phyloP scores from a whole-genome alignment of 2,888 invertebrate genomes.

The Lingula anatina region DNA sequence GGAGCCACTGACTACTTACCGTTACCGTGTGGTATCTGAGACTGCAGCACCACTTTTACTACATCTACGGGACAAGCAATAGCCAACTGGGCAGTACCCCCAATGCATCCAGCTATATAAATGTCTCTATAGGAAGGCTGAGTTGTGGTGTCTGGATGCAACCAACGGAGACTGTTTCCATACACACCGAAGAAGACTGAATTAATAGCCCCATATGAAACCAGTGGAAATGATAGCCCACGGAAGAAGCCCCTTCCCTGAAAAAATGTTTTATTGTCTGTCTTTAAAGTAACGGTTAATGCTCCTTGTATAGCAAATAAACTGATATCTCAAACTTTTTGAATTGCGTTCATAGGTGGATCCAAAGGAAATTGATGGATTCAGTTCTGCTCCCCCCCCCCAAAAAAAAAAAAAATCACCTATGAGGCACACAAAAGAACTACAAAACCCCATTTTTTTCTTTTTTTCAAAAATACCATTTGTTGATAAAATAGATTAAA shows the following conservation, averaged over 20 bases:
- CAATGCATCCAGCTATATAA: conserved; percentile 67
- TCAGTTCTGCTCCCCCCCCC: too few relatives aligned
- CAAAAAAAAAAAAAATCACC: too few relatives aligned
- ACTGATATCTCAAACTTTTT: too few relatives aligned
- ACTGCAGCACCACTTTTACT: conserved; percentile 81
- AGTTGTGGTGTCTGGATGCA: conserved; percentile 8
- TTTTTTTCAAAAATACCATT: too few relatives aligned
- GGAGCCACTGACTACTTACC: neutral
- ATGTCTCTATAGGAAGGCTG: conserved; percentile 18
- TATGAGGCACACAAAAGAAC: too few relatives aligned
- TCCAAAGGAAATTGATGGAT: too few relatives aligned
- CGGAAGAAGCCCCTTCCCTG: conserved; percentile 71
- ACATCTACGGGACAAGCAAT: conserved; percentile 86
- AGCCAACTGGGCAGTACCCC: conserved; percentile 80
- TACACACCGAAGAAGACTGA: conserved; percentile 92
- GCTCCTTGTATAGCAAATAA: too few relatives aligned
- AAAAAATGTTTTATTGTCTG: too few relatives aligned
- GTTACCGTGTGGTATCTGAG: conserved; percentile 52
- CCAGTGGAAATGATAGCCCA: conserved; percentile 81
- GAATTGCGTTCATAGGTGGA: too few relatives aligned
- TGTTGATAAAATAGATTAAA: too few relatives aligned
- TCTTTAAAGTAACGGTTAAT: too few relatives aligned
- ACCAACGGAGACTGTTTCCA: conserved; percentile 59
- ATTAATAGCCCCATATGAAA: conserved; percentile 84
- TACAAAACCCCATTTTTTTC: too few relatives aligned